phyloP scores from a whole-genome alignment of 2,888 invertebrate genomes.

The Stenoptilia bipunctidactyla region DNA sequence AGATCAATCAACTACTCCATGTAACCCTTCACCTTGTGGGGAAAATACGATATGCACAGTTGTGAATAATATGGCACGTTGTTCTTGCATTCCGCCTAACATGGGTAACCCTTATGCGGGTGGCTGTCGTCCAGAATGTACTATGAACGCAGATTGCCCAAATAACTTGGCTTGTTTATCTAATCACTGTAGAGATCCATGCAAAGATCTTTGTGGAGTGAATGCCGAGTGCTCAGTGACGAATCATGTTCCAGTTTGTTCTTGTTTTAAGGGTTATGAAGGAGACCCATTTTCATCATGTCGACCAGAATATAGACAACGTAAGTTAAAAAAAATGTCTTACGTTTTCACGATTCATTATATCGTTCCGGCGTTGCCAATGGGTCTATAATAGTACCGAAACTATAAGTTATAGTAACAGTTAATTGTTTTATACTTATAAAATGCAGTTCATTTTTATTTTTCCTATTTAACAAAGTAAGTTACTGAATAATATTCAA shows the following conservation, averaged over 20 bases:
- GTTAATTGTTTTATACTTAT: slow-evolving; percentile 1
- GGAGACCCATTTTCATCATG: slow-evolving; percentile 90
- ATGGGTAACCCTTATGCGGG: slow-evolving; percentile 89
- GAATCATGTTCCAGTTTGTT: slow-evolving; percentile 86
- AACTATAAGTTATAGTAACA: no score
- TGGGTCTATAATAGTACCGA: no score
- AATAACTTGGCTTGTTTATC: slow-evolving; percentile 83
- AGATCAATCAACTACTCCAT: slow-evolving; percentile 69
- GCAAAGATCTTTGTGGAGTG: slow-evolving; percentile 84
- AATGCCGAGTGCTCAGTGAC: slow-evolving; percentile 87
- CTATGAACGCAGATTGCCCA: slow-evolving; percentile 84
- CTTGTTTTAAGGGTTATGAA: slow-evolving; percentile 80
- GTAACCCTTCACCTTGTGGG: slow-evolving; percentile 86
- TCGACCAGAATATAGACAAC: slow-evolving; percentile 64
- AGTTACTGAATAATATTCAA: no score
- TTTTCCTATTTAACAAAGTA: not conserved
- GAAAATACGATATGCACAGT: slow-evolving; percentile 85
- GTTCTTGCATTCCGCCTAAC: slow-evolving; percentile 89
- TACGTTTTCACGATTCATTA: no score
- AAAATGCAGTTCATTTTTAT: not conserved
- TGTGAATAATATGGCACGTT: slow-evolving; percentile 77
- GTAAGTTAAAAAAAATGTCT: no score
- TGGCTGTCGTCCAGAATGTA: slow-evolving; percentile 89
- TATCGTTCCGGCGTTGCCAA: no score
- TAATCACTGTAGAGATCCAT: slow-evolving; percentile 89